phyloP scores from a whole-genome alignment of 2,113 vertebrate genomes.

The Trinectes maculatus region DNA sequence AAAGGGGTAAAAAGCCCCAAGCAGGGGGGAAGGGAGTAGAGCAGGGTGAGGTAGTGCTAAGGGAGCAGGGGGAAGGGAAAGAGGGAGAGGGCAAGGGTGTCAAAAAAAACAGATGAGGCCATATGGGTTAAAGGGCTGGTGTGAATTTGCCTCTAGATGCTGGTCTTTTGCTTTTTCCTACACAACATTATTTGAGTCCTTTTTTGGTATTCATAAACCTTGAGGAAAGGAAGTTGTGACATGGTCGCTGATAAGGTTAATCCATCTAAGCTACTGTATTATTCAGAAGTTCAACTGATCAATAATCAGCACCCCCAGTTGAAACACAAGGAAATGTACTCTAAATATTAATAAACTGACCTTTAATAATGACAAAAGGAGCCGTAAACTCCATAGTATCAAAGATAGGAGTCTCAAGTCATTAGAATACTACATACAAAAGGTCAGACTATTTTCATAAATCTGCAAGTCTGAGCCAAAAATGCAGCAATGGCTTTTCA shows the following conservation, averaged over 20 bases:
- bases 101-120: slow-evolving; percentile 52
- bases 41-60: slow-evolving; percentile 33
- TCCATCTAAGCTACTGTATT: slow-evolving; percentile 55
- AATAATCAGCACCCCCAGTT: slow-evolving; percentile 40
- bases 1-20: slow-evolving; percentile 42
- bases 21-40: slow-evolving; percentile 14
- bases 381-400: slow-evolving; percentile 7
- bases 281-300: slow-evolving; percentile 58
- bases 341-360: slow-evolving; percentile 46
- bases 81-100: slow-evolving; percentile 42
- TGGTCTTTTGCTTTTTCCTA: background rate
- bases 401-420: slow-evolving; percentile 6
- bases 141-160: slow-evolving; percentile 67
- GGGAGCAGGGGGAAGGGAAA: slow-evolving; percentile 42
- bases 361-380: slow-evolving; percentile 23
- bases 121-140: slow-evolving; percentile 52
- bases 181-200: slow-evolving; percentile 18
- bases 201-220: slow-evolving; percentile 2
- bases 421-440: slow-evolving; percentile 5
- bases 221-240: slow-evolving; percentile 21
- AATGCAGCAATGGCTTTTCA: background rate
- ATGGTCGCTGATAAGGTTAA: slow-evolving; percentile 34
- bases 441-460: background rate
- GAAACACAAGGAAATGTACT: slow-evolving; percentile 22
- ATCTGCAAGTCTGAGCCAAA: too few relatives aligned